A percentile compares a stretch with the other conserved stretches of the same genome.
phyloP scores from a whole-genome alignment of 1,140 invertebrate genomes.

The Drosophila punjabiensis region DNA sequence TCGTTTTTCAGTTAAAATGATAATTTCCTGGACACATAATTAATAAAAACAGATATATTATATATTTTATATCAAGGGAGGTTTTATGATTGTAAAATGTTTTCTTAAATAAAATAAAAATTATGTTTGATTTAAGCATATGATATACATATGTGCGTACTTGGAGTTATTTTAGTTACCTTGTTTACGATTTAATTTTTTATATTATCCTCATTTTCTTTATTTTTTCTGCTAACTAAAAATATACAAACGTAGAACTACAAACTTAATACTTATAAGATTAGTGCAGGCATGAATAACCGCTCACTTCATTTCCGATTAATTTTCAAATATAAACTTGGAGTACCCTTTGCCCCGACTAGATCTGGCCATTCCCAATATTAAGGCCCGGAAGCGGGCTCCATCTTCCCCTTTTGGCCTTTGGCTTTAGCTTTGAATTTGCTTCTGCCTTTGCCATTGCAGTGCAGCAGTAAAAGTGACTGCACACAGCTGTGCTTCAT shows the following conservation, averaged over 20 bases:
- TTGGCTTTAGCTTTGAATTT: conserved; percentile 32
- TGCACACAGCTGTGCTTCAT: conserved; percentile 83
- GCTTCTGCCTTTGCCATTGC: conserved; percentile 38
- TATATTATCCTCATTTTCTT: background rate
- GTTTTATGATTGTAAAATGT: too few relatives aligned
- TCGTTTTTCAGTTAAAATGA: too few relatives aligned
- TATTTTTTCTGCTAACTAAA: background rate
- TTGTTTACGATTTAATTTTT: background rate
- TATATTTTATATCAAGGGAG: too few relatives aligned
- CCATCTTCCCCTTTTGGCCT: conserved; percentile 1
- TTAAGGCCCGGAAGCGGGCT: background rate
- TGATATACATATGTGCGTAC: too few relatives aligned
- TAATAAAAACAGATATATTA: too few relatives aligned
- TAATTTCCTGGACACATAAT: too few relatives aligned
- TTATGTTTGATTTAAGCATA: too few relatives aligned
- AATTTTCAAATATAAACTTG: conserved; percentile 28
- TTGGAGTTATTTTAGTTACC: background rate
- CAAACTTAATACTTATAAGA: conserved; percentile 15
- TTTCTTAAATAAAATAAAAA: too few relatives aligned
- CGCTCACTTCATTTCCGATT: conserved; percentile 31
- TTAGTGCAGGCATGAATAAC: conserved; percentile 19
- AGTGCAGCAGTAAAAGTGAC: conserved; percentile 80
- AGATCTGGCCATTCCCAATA: conserved; percentile 30
- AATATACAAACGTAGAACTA: background rate
- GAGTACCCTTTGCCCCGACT: conserved; percentile 26